Percentiles rank a stretch among this genome's conserved stretches.
Conservation (phyloP, 37 sponge, comb jelly and placozoan species). For the Halichondria panicea region DNA sequence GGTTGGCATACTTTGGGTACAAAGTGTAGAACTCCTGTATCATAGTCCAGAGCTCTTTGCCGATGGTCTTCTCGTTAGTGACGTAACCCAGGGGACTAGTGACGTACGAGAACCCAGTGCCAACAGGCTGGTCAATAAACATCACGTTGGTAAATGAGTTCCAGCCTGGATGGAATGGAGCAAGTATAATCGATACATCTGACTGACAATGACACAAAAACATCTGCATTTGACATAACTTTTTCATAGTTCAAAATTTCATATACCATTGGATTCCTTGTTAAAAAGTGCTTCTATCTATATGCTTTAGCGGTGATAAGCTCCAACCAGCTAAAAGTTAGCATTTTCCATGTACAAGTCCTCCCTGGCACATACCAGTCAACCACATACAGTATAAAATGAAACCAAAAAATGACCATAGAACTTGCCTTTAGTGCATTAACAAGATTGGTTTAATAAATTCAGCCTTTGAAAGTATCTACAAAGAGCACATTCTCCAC, state of each 20-base stretch:
- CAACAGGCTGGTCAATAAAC: slow-evolving; percentile 87
- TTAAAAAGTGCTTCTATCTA: too few relatives aligned
- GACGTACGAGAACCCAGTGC: slow-evolving; percentile 88
- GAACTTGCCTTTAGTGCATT: neutral
- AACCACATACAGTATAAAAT: too few relatives aligned
- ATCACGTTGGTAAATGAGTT: slow-evolving; percentile 87
- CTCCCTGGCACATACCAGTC: neutral
- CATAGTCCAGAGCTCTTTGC: slow-evolving; percentile 70
- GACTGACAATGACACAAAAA: too few relatives aligned
- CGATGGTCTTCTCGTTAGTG: slow-evolving; percentile 74
- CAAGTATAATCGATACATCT: neutral
- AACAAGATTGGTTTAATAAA: neutral
- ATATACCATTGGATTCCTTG: too few relatives aligned
- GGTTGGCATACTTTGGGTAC: slow-evolving; percentile 78
- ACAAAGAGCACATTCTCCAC: neutral
- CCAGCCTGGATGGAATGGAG: slow-evolving; percentile 53
- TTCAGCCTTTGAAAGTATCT: neutral
- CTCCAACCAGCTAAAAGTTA: too few relatives aligned
- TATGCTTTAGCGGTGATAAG: too few relatives aligned
- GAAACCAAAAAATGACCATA: too few relatives aligned
- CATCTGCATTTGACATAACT: too few relatives aligned
- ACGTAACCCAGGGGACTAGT: slow-evolving; percentile 63
- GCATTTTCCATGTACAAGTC: neutral
- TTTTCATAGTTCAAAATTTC: too few relatives aligned
- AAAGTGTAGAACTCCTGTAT: slow-evolving; percentile 63